phyloP scores from a whole-genome alignment of 2,797 vertebrate species.

The Alca torda region DNA sequence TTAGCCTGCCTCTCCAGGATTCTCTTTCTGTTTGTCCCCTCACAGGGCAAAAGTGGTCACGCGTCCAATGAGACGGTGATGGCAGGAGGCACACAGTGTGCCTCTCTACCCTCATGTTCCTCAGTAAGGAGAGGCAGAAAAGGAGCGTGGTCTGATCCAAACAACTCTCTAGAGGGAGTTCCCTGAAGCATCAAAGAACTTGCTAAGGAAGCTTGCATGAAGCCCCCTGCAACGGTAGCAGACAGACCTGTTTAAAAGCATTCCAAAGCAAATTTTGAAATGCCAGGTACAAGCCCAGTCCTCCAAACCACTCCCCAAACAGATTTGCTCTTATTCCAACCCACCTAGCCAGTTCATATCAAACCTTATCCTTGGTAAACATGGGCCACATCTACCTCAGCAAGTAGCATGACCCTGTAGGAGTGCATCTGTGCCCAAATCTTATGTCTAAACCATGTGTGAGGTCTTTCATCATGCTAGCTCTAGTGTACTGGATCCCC shows the following conservation, averaged over 20 bases:
- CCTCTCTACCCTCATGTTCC: not conserved
- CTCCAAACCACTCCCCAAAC: not conserved
- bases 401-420: not conserved
- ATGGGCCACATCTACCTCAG: not conserved
- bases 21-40: not conserved
- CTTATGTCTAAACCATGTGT: not conserved
- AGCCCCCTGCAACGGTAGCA: not conserved
- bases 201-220: not conserved
- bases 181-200: not conserved
- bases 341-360: not conserved
- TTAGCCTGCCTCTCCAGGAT: not conserved
- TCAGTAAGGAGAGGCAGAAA: not conserved
- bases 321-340: not conserved
- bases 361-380: not conserved
- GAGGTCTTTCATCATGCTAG: not conserved
- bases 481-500: not conserved
- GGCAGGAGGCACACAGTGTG: not conserved
- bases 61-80: fast-evolving
- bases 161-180: not conserved
- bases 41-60: not conserved
- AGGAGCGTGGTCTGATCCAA: not conserved
- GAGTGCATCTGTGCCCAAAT: not conserved
- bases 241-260: not conserved
- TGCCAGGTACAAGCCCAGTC: not conserved
- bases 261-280: not conserved